Evolutionary conservation across 2,797 vertebrate species (phyloP).

Genomic region (Rhinoraja longicauda): DNA sequence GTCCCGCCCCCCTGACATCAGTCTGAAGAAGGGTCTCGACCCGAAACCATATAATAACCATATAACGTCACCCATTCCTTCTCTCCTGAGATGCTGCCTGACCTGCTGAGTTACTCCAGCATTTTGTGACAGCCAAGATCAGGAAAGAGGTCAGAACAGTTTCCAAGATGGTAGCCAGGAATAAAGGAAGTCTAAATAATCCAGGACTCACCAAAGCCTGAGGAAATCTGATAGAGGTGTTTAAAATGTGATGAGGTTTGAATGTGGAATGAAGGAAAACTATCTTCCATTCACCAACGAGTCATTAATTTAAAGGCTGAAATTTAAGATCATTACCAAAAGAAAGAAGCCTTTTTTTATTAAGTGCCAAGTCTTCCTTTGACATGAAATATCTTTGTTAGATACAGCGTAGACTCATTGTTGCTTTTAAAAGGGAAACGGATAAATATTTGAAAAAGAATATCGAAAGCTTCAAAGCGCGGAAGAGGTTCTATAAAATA

Average conservation of each 20-base stretch:
- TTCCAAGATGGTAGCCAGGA: neutral
- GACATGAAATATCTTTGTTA: neutral
- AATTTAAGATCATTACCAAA: neutral
- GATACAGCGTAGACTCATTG: neutral
- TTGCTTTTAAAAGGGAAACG: neutral
- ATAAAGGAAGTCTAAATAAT: neutral
- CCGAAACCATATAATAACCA: too few species aligned
- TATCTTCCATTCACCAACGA: neutral
- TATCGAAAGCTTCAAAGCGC: neutral
- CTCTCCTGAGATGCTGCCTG: too few species aligned
- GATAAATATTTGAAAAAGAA: neutral
- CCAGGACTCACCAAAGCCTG: neutral
- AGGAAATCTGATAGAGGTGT: neutral
- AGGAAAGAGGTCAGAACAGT: neutral
- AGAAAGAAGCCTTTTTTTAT: neutral
- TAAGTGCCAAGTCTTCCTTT: conserved; percentile 4
- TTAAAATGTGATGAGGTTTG: conserved; percentile 19
- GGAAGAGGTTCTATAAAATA: conserved; percentile 6
- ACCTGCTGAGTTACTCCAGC: too few species aligned
- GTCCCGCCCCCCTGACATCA: too few species aligned
- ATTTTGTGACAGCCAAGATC: too few species aligned
- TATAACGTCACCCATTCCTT: too few species aligned
- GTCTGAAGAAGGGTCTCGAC: too few species aligned
- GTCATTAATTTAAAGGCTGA: neutral
- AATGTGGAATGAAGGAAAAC: conserved; percentile 6